A percentile compares a stretch with the other conserved stretches of the same genome.
These are phyloP conservation scores for Scelioninae gen. 2 DNA, from an alignment of 2,888 invertebrate species.

Conservation along the genomic window DNA sequence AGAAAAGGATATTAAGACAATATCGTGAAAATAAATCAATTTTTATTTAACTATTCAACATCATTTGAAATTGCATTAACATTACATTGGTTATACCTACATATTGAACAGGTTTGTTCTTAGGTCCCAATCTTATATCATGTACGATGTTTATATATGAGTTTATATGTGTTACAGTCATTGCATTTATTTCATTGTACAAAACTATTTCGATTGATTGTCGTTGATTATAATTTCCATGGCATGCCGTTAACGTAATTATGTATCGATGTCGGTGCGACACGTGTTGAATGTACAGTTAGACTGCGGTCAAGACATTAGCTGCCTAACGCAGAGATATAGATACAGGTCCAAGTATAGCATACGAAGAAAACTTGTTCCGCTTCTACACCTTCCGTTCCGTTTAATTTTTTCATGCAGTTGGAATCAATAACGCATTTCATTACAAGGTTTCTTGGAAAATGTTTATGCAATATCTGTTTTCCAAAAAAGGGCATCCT, in stretches of 20 bases:
- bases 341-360: conserved; percentile 42
- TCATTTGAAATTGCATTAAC: too few relatives aligned
- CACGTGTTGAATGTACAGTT: conserved; percentile 68
- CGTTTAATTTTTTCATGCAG: conserved; percentile 32
- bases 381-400: conserved; percentile 52
- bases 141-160: too few relatives aligned
- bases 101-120: too few relatives aligned
- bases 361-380: conserved; percentile 39
- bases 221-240: conserved; percentile 7
- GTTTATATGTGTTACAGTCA: too few relatives aligned
- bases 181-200: neutral
- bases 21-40: too few relatives aligned
- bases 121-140: too few relatives aligned
- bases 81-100: too few relatives aligned
- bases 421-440: conserved; percentile 39
- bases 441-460: conserved; percentile 1
- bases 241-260: conserved; percentile 22
- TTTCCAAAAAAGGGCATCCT: conserved; percentile 21
- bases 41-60: too few relatives aligned
- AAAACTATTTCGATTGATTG: conserved; percentile 2
- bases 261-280: conserved; percentile 35
- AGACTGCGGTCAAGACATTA: conserved; percentile 55
- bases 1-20: too few relatives aligned
- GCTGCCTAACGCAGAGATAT: conserved; percentile 42
- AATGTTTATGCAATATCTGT: conserved; percentile 8